A percentile compares a stretch with the other conserved stretches of the same genome.
phyloP scores from a whole-genome alignment of 2,888 invertebrate genomes.

The Torymus tubicola region DNA sequence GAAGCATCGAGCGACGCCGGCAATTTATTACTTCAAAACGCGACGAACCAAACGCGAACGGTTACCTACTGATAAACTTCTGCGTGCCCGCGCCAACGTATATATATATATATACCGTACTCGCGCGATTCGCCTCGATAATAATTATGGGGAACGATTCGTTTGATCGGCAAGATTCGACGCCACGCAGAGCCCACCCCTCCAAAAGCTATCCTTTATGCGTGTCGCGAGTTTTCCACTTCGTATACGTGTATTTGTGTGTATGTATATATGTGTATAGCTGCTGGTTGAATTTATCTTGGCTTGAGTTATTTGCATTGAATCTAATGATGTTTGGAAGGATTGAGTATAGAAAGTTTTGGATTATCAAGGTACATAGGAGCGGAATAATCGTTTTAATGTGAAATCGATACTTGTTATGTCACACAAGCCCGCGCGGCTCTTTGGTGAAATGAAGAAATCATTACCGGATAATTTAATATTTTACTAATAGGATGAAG shows the following conservation, averaged over 20 bases:
- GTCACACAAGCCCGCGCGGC: no score
- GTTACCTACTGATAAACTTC: slow-evolving; percentile 64
- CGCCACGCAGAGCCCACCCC: background rate
- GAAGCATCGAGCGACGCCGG: slow-evolving; percentile 67
- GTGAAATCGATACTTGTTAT: no score
- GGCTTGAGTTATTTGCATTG: slow-evolving; percentile 5
- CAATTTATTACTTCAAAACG: slow-evolving; percentile 74
- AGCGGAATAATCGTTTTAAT: no score
- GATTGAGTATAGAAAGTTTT: no score
- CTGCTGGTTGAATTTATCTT: slow-evolving; percentile 3
- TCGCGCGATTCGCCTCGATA: slow-evolving; percentile 43
- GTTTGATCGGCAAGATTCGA: slow-evolving; percentile 56
- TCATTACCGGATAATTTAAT: no score
- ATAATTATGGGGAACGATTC: slow-evolving; percentile 57
- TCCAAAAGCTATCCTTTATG: slow-evolving; percentile 45
- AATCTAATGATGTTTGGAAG: no score
- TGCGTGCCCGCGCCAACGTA: slow-evolving; percentile 8
- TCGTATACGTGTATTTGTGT: background rate
- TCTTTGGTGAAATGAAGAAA: no score
- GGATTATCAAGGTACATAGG: no score
- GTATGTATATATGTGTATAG: background rate
- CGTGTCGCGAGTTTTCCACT: slow-evolving; percentile 14
- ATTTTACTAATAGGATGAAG: no score
- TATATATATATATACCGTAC: no score
- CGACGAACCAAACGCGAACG: slow-evolving; percentile 64